Evolutionary conservation across 2,888 invertebrate genomes (phyloP), one percentile per base, ranked within the genome.

Genomic region (Nesidiocoris tenuis): DNA sequence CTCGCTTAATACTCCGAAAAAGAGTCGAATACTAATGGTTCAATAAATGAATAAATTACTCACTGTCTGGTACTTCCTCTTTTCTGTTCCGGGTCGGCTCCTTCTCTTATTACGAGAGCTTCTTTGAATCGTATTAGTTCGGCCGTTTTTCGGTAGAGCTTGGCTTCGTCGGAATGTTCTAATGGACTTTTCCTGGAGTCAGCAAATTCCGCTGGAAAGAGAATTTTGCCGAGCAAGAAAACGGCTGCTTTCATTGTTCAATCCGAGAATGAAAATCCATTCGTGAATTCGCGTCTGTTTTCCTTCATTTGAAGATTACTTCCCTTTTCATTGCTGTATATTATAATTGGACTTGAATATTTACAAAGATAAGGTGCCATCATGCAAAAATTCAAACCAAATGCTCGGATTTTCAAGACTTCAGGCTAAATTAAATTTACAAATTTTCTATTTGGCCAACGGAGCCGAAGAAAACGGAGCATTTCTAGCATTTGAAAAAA

Each of bases 41-140:
- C 54, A 65, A 65, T 65, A 65, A 65, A 65, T 65, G 25, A 65
- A 65, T 65, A 65, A 65, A 65, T 24, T 65, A 65, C 54, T 24
- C 25, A 24, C 17, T n/a, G n/a, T n/a, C n/a, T n/a, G n/a, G n/a
- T n/a, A n/a, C n/a, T n/a, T n/a, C n/a, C n/a, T 39, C n/a, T 17
- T 21, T 17, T 65, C 39, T 65, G 18, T 24, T 39, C 65, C 65
- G 18, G 39, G 17, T 39, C 65, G 65, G 17, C 65, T 65, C 39
- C 2, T 19, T 1, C 19, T n/a, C 65, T 18, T 63, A 24, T 17
- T 17, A 19, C 65, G 65, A 12, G 39, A 39, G 39, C 5, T 39
- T 65, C 65, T 65, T 65, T 65, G 54, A 65, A 65, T 39, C 39
- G 24, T 39, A 65, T 65, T 65, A 19, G 19, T 39, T 39, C 12